Evolutionary conservation across 2,888 invertebrate species (phyloP), one percentile per base, ranked within the genome.

Genomic region (Sclerodermus sp.): DNA sequence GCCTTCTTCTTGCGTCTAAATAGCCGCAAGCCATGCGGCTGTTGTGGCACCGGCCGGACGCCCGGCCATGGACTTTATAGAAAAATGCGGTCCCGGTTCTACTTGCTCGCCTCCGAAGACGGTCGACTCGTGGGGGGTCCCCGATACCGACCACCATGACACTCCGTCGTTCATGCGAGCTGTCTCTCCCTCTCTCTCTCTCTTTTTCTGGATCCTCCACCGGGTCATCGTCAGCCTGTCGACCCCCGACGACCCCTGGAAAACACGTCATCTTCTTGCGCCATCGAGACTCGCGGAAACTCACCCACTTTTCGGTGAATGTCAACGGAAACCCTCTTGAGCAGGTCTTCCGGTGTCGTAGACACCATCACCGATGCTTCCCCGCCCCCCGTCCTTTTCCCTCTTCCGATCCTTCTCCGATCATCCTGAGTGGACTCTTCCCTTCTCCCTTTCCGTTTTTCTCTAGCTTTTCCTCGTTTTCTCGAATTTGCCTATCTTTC

Each of bases 51-150:
- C 17, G 13, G 1, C 13, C 13, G 3, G 52, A 44, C 48, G 49
- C 49, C 49, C 58, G 53, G 50, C 47, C 53, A 51, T 55, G 54
- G 38, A 55, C 57, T 64, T 68, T 69, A 69, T 64, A 70, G 70
- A 65, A 70, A 70, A 70, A 65, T 60, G 45, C 57, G 47, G 53
- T 50, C 50, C 50, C 58, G 62, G 52, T 50, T 54, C 52, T 37
- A 30, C 13, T 36, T 13, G 15, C 23, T 18, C 15, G 38, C n/a
- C 23, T 37, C 38, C 15, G 9, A 16, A 12, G 16, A 38, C 16
- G 12, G 15, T 15, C 17, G 38, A 29, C 55, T 62, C 66, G 58
- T 71, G 71, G 73, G 73, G 70, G 73, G 73, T 67, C 71, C 59
- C 23, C 32, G 46, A 60, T 66, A 49, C 68, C 72, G 70, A 68